Evolutionary conservation across 2,113 vertebrate species (phyloP).

Genomic region (Eretmochelys imbricata): DNA sequence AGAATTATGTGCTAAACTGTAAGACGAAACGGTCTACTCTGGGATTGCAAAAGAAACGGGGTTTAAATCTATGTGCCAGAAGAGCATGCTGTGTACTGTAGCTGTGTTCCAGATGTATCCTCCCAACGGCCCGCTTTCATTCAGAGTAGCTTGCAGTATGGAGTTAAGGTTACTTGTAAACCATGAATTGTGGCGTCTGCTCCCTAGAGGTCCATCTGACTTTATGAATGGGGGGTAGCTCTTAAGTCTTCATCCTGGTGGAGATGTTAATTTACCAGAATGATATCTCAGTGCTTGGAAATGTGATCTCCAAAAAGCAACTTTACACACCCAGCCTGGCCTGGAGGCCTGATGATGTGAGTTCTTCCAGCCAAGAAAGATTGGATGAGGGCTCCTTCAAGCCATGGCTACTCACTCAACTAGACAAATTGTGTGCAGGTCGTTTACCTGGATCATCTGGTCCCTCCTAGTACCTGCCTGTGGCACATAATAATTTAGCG

Average conservation of each 20-base stretch:
- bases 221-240: background rate
- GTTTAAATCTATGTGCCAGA: background rate
- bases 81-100: background rate
- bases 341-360: background rate
- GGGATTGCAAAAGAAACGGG: background rate
- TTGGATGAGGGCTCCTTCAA: background rate
- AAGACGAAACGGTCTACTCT: background rate
- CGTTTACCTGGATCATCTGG: background rate
- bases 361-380: background rate
- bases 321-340: background rate
- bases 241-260: background rate
- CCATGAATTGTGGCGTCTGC: too few relatives aligned
- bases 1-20: background rate
- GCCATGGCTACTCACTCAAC: background rate
- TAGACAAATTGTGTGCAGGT: background rate
- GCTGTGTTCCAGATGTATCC: background rate
- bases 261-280: background rate
- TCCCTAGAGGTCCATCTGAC: background rate
- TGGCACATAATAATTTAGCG: background rate
- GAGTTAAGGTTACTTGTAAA: background rate
- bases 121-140: background rate
- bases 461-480: background rate
- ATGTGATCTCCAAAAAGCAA: background rate
- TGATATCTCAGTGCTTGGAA: background rate
- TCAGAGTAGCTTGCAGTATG: background rate